Base-by-base conservation (phyloP, 37 sponge, comb jelly and placozoan genomes). In the Oscarella lobularis region DNA sequence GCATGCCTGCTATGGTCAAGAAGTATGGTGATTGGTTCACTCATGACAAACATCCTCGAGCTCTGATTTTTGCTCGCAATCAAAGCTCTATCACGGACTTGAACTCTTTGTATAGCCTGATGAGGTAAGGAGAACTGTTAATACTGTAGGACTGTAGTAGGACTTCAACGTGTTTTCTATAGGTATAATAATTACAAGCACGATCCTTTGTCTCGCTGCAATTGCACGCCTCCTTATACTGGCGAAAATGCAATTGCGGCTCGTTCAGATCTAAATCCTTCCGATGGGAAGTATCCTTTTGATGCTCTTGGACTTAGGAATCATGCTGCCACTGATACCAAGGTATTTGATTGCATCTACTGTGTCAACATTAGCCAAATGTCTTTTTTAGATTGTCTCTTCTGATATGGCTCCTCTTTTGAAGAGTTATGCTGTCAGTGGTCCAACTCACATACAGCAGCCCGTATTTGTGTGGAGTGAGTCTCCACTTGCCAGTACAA, bases 131-230 rank as follows among this genome's bases (percentile, higher is more conserved):
- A 9, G 60, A 9, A 48, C 33, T 27, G 66, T 30, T 74, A 40
- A 39, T 31, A 29, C 73, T 27, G 29, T 48, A 20, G 20, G 9
- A 48, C 60, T 48, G 20, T 27, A 48, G 20, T 20, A 48, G 20
- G 60, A 27, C 60, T 27, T 48, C 14, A 27, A 20, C 9, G 67
- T 0, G 33, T 2, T 35, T 29, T 3, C 0, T 70, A 1, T 73
- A 93, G 94, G 67, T 97, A 97, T 78, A 97, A 97, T 69, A 80
- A 97, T 81, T 97, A 88, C 83, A 73, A 86, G 74, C 78, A 90
- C 75, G 99, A 97, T 70, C 87, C 88, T 2, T 77, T 90, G 34
- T 87, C 91, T 14, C 70, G 65, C 6, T 97, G 99, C 40, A 78
- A 93, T 65, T 97, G 99, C 67, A 83, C 86, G 14, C 99, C 99